phyloP scores from a whole-genome alignment of 30 jellyfish, hydroid and myxozoan species.

The Hydractinia echinata region DNA sequence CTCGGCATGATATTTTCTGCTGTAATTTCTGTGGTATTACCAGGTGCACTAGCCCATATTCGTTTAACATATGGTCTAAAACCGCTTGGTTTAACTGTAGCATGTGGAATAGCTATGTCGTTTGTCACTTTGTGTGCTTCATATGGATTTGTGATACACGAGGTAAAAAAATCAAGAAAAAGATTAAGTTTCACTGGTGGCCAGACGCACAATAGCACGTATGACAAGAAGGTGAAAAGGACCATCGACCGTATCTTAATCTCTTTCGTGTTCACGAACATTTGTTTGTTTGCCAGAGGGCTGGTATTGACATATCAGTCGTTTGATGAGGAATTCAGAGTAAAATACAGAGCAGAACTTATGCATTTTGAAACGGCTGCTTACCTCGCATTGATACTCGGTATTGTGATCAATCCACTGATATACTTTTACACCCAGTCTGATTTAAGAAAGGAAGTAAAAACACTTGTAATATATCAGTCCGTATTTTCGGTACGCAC shows the following conservation, averaged over 20 bases:
- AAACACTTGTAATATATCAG: background rate
- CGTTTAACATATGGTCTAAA: background rate
- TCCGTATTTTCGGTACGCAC: background rate
- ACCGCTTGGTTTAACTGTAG: background rate
- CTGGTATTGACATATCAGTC: background rate
- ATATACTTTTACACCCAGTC: background rate
- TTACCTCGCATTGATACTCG: too few relatives aligned
- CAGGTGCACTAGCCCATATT: background rate
- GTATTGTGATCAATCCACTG: background rate
- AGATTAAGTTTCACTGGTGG: background rate
- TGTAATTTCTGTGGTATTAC: background rate
- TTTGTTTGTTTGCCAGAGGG: background rate
- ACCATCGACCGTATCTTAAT: background rate
- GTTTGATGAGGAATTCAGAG: background rate
- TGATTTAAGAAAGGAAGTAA: background rate
- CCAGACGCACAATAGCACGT: background rate
- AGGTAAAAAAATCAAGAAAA: background rate
- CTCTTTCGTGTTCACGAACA: background rate
- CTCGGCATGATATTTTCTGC: background rate
- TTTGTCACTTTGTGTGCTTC: background rate
- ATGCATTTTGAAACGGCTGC: too few relatives aligned
- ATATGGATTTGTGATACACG: conserved; percentile 3
- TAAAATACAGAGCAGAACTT: too few relatives aligned
- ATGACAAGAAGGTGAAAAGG: background rate
- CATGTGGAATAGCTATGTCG: background rate